Conservation (phyloP, 2,888 invertebrate genomes). For the Plutella xylostella region DNA sequence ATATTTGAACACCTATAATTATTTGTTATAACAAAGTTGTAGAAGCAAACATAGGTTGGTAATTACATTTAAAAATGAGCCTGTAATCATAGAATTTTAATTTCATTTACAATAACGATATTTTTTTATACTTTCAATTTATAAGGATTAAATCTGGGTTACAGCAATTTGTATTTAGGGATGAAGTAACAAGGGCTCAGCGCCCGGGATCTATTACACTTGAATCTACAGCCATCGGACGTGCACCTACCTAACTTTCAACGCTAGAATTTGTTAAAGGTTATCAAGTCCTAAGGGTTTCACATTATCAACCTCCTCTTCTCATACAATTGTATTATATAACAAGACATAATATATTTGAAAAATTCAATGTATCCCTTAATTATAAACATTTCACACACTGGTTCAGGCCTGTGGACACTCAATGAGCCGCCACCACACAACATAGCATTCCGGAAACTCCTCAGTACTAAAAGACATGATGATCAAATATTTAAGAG, state of each 20-base stretch:
- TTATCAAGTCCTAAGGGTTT: conserved; percentile 48
- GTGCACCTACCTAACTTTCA: conserved; percentile 56
- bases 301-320: conserved; percentile 46
- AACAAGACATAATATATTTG: conserved; percentile 70
- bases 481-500: too few relatives aligned
- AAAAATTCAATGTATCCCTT: conserved; percentile 66
- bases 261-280: conserved; percentile 50
- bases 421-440: conserved; percentile 36
- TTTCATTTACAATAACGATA: conserved; percentile 64
- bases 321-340: conserved; percentile 68
- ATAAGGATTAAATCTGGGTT: conserved; percentile 37
- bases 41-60: conserved; percentile 58
- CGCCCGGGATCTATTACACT: conserved; percentile 28
- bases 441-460: too few relatives aligned
- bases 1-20: conserved; percentile 65
- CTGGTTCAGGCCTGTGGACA: conserved; percentile 59
- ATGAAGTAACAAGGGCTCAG: conserved; percentile 7
- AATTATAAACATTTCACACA: conserved; percentile 63
- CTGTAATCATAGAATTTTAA: conserved; percentile 60
- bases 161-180: conserved; percentile 14
- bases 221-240: too few relatives aligned
- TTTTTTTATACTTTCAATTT: conserved; percentile 32
- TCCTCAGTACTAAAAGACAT: too few relatives aligned
- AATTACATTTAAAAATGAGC: conserved; percentile 57
- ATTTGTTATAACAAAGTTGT: conserved; percentile 55